Evolutionary conservation across 2,888 invertebrate species (phyloP).

Genomic region (Myopa testacea): DNA sequence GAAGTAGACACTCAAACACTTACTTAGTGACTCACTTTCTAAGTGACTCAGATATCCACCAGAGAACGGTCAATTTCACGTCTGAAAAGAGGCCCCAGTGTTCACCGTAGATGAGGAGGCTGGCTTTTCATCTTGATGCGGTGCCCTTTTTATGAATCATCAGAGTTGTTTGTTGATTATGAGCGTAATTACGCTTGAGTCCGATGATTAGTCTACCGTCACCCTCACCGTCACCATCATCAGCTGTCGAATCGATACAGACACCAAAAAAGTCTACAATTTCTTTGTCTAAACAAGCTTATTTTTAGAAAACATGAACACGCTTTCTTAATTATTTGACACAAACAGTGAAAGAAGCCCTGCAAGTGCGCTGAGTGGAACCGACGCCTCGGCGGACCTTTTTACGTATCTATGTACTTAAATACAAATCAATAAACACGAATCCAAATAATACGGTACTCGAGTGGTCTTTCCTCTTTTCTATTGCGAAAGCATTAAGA

Average conservation of each 20-base stretch:
- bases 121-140: no score
- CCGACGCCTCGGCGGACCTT: background rate
- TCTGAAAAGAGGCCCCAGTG: no score
- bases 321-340: conserved; percentile 5
- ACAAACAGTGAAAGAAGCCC: background rate
- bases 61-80: no score
- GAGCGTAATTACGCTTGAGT: no score
- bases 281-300: background rate
- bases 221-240: no score
- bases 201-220: no score
- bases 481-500: background rate
- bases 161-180: no score
- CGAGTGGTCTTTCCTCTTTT: background rate
- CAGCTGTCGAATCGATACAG: background rate
- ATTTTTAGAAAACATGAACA: background rate
- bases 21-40: background rate
- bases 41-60: no score
- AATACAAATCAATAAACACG: conserved; percentile 13
- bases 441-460: no score
- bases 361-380: background rate
- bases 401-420: background rate
- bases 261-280: background rate
- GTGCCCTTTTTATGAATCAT: no score
- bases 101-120: no score
- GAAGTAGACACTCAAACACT: background rate